Evolutionary conservation across 2,888 invertebrate genomes (phyloP).

Genomic region (Drosophila mimetica): DNA sequence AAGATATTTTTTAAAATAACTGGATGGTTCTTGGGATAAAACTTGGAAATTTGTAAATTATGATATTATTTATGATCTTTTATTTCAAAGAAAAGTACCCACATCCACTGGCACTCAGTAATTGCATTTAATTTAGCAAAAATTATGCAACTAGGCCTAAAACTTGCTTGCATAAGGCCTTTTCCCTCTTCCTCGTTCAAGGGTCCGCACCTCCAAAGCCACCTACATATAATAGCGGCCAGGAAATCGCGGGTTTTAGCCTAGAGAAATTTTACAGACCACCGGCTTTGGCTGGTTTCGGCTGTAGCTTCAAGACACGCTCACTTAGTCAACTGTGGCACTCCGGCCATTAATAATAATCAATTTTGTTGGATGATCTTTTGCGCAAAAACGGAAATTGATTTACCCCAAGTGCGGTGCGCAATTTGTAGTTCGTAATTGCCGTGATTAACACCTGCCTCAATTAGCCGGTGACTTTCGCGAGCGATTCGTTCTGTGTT

Average conservation of each 20-base stretch:
- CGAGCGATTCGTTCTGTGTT: slow-evolving; percentile 2
- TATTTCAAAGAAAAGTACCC: not conserved
- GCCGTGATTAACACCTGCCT: slow-evolving; percentile 55
- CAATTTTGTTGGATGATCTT: slow-evolving; percentile 49
- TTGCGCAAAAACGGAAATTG: slow-evolving; percentile 57
- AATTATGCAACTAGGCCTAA: slow-evolving; percentile 46
- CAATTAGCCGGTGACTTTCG: slow-evolving; percentile 43
- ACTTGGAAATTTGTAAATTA: too few species aligned
- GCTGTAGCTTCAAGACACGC: slow-evolving; percentile 51
- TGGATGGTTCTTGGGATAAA: not conserved
- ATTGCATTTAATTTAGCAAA: slow-evolving; percentile 23
- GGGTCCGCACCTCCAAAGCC: not conserved
- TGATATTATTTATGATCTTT: too few species aligned
- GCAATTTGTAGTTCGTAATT: slow-evolving; percentile 38
- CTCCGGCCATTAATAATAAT: slow-evolving; percentile 47
- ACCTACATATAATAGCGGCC: slow-evolving; percentile 37
- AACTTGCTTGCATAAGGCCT: slow-evolving; percentile 53
- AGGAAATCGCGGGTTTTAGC: slow-evolving; percentile 50
- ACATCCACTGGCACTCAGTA: not conserved
- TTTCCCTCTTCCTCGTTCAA: slow-evolving; percentile 21
- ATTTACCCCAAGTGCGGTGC: slow-evolving; percentile 59
- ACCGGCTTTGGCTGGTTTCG: slow-evolving; percentile 7
- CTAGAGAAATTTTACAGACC: slow-evolving; percentile 49
- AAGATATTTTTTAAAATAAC: not conserved
- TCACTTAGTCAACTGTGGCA: slow-evolving; percentile 62